Percentiles rank a stretch among this genome's conserved stretches.
Evolutionary conservation across 2,888 invertebrate species (phyloP).

Genomic region (Melanostoma mellinum): DNA sequence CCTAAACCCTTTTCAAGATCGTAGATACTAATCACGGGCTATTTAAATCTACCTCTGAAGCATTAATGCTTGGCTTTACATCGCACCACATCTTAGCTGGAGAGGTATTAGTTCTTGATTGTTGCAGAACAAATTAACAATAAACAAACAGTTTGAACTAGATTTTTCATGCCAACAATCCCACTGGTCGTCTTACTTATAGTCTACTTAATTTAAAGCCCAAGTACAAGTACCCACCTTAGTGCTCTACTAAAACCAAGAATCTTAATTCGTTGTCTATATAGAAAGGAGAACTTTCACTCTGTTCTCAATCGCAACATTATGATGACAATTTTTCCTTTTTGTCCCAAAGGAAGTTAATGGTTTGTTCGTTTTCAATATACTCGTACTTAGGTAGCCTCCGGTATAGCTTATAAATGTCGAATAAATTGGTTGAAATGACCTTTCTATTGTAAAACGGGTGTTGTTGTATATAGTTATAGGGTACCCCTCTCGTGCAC

Average conservation of each 20-base stretch:
- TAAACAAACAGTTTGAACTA: no score
- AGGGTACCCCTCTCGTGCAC: slow-evolving; percentile 3
- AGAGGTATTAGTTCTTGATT: no score
- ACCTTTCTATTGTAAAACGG: slow-evolving; percentile 27
- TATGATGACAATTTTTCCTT: slow-evolving; percentile 26
- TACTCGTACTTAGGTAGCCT: not conserved
- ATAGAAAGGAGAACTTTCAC: slow-evolving; percentile 31
- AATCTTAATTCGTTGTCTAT: slow-evolving; percentile 5
- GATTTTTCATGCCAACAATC: no score
- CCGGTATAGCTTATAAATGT: not conserved
- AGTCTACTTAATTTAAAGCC: slow-evolving; percentile 18
- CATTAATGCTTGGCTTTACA: no score
- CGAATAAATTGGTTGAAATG: slow-evolving; percentile 16
- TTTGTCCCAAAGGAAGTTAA: slow-evolving; percentile 17
- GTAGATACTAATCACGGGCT: no score
- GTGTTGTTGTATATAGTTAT: not conserved
- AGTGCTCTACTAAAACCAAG: slow-evolving; percentile 5
- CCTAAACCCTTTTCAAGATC: no score
- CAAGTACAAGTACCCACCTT: not conserved
- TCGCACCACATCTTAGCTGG: no score
- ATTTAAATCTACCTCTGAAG: no score
- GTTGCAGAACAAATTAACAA: no score
- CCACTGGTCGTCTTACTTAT: slow-evolving; percentile 11
- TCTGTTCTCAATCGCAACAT: not conserved
- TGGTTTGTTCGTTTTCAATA: not conserved